phyloP scores from a whole-genome alignment of 2,113 vertebrate genomes.

The Ariopsis seemanni region DNA sequence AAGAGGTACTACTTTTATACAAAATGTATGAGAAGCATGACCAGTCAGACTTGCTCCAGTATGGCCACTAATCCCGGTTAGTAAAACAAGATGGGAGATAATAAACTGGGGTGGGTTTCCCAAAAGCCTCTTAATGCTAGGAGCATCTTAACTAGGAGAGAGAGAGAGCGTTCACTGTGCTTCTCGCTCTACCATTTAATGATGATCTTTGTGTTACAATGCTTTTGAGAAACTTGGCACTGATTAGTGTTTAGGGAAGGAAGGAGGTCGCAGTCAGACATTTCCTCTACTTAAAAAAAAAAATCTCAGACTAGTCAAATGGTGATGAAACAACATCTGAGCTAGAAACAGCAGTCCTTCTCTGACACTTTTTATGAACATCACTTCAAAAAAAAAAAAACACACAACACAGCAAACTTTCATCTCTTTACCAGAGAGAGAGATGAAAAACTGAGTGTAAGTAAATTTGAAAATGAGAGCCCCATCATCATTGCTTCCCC shows the following conservation, averaged over 20 bases:
- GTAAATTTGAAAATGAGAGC: constrained; percentile 56
- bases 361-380: background rate
- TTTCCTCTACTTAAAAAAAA: background rate
- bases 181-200: too few species aligned
- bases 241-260: background rate
- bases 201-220: too few species aligned
- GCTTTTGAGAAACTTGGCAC: too few species aligned
- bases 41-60: background rate
- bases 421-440: background rate
- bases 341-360: background rate
- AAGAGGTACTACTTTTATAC: background rate
- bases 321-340: background rate
- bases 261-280: background rate
- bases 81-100: background rate
- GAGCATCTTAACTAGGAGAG: too few species aligned
- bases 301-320: background rate
- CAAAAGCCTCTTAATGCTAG: too few species aligned
- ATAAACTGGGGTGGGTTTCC: too few species aligned
- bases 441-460: constrained; percentile 36
- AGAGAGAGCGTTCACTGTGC: too few species aligned
- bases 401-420: background rate
- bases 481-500: constrained; percentile 54
- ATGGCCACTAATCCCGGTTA: background rate
- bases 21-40: background rate
- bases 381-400: background rate